These are phyloP conservation scores for Panagrolaimus sp. DNA, from an alignment of 1,140 invertebrate species.

Conservation along the genomic window DNA sequence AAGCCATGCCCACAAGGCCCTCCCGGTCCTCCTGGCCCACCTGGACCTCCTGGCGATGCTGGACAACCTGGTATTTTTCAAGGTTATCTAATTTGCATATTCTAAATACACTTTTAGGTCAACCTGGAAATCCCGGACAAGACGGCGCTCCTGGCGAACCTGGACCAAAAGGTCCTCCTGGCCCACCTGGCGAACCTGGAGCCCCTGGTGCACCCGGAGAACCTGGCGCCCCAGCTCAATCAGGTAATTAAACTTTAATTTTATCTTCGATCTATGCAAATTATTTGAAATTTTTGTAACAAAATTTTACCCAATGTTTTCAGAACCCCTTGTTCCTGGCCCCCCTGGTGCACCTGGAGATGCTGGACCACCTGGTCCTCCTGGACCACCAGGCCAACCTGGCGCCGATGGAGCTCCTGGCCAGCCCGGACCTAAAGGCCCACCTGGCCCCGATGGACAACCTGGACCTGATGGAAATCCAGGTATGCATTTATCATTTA, in stretches of 20 bases:
- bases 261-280: too few species aligned
- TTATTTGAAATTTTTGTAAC: too few species aligned
- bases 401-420: constrained; percentile 41
- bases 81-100: constrained; percentile 22
- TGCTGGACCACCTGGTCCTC: constrained; percentile 36
- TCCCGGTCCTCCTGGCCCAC: constrained; percentile 10
- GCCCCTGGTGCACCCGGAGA: constrained; percentile 41
- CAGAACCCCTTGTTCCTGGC: constrained; percentile 22
- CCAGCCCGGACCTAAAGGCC: constrained; percentile 41
- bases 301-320: too few species aligned
- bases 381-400: constrained; percentile 45
- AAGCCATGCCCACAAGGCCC: constrained; percentile 43
- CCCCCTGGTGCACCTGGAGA: constrained; percentile 33
- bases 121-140: constrained; percentile 46
- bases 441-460: constrained; percentile 17
- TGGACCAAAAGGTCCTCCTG: constrained; percentile 38
- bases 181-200: constrained; percentile 36
- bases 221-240: constrained; percentile 30
- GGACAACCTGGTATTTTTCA: constrained; percentile 25
- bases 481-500: too few species aligned
- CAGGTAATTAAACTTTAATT: neutral
- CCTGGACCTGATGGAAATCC: constrained; percentile 34
- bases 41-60: constrained; percentile 34
- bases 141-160: constrained; percentile 37
- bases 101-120: constrained; percentile 32